These are phyloP conservation scores for Nestor notabilis DNA, from an alignment of 2,113 vertebrate genomes.

Conservation along the genomic window DNA sequence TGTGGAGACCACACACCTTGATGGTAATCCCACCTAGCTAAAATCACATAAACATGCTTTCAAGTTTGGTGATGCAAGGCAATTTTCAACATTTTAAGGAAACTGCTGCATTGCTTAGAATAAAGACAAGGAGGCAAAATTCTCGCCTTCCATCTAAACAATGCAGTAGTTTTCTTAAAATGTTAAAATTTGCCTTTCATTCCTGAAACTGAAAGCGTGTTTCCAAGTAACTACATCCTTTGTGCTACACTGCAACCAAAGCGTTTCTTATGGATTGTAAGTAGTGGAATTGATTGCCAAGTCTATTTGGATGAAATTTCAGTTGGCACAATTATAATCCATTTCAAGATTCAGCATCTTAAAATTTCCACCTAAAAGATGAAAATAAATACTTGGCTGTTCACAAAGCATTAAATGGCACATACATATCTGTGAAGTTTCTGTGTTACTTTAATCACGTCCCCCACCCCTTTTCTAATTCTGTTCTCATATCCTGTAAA, in stretches of 20 bases:
- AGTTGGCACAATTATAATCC: conserved; percentile 8
- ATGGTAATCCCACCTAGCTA: background rate
- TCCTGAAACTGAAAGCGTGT: conserved; percentile 13
- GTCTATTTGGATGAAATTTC: conserved; percentile 9
- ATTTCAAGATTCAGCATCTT: conserved; percentile 21
- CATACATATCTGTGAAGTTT: background rate
- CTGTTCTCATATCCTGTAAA: background rate
- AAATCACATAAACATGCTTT: background rate
- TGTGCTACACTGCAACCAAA: background rate
- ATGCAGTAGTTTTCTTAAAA: conserved; percentile 19
- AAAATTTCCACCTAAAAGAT: background rate
- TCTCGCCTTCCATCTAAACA: background rate
- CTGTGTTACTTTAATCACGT: background rate
- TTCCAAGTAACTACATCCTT: background rate
- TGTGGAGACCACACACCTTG: background rate
- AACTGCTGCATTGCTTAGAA: background rate
- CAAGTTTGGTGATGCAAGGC: background rate
- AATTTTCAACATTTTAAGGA: background rate
- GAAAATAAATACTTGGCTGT: background rate
- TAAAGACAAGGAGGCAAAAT: background rate
- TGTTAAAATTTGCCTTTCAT: background rate
- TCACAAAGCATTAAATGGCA: background rate
- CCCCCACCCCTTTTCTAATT: background rate
- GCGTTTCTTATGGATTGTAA: background rate
- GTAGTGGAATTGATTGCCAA: conserved; percentile 15